Evolutionary conservation across 2,888 invertebrate genomes (phyloP).

Genomic region (Idaea aversata): DNA sequence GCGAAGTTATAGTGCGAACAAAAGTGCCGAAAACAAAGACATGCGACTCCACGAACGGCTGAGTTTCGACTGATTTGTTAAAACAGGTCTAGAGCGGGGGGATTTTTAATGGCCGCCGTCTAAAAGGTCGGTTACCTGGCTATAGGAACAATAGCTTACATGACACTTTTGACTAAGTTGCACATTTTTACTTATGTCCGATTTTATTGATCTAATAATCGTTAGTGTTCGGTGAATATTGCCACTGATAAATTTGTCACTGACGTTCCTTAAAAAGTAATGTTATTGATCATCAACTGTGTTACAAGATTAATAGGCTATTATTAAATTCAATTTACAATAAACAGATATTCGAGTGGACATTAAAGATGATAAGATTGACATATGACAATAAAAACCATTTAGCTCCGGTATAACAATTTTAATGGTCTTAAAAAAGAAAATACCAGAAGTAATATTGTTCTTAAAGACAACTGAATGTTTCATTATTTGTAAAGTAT

Average conservation of each 20-base stretch:
- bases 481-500: neutral
- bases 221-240: conserved; percentile 46
- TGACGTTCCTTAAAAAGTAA: conserved; percentile 25
- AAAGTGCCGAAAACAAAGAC: too few species aligned
- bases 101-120: too few species aligned
- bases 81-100: too few species aligned
- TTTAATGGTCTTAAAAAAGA: neutral
- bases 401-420: neutral
- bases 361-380: conserved; percentile 22
- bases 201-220: too few species aligned
- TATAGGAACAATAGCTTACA: too few species aligned
- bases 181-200: too few species aligned
- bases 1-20: too few species aligned
- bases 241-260: conserved; percentile 37
- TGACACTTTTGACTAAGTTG: too few species aligned
- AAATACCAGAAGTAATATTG: neutral
- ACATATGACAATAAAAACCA: conserved; percentile 21
- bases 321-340: conserved; percentile 43
- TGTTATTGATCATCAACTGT: conserved; percentile 39
- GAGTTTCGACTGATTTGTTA: too few species aligned
- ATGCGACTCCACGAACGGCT: too few species aligned
- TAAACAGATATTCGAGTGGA: conserved; percentile 19
- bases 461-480: neutral
- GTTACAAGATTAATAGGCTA: conserved; percentile 46
- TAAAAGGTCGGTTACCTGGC: too few species aligned